These are phyloP conservation scores for Acanthochromis polyacanthus DNA, from an alignment of 2,113 vertebrate species.

Conservation along the genomic window DNA sequence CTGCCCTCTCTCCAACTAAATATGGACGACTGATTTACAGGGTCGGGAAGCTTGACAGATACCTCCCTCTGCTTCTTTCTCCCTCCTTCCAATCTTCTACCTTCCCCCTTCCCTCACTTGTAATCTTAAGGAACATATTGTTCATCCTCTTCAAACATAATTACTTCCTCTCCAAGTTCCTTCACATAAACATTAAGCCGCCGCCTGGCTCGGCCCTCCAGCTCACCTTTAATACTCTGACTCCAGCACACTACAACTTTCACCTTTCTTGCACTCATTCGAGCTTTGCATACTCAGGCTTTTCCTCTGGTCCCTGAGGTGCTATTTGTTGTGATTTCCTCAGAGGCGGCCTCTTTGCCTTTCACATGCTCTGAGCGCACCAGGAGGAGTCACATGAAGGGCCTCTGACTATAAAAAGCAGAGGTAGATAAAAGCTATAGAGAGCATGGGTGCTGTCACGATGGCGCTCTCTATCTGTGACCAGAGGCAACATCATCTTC, in stretches of 20 bases:
- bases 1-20: constrained; percentile 85
- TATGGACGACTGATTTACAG: constrained; percentile 85
- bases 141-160: constrained; percentile 69
- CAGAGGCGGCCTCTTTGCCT: constrained; percentile 60
- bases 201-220: constrained; percentile 20
- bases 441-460: constrained; percentile 79
- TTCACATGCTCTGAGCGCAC: constrained; percentile 79
- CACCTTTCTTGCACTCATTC: constrained; percentile 15
- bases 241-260: constrained; percentile 1
- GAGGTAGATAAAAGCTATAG: constrained; percentile 80
- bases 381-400: constrained; percentile 81
- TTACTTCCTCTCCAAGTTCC: constrained; percentile 70
- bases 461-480: constrained; percentile 81
- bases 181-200: constrained; percentile 58
- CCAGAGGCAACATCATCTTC: constrained; percentile 65
- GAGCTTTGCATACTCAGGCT: constrained; percentile 49
- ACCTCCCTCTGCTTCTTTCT: constrained; percentile 58
- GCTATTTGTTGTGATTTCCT: constrained; percentile 63
- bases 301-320: constrained; percentile 36
- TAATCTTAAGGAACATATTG: constrained; percentile 45
- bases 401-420: constrained; percentile 73
- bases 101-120: constrained; percentile 36
- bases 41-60: constrained; percentile 68
- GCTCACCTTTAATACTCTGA: constrained; percentile 32
- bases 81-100: constrained; percentile 40